A percentile compares a stretch with the other conserved stretches of the same genome.
phyloP scores from a whole-genome alignment of 2,888 invertebrate species.

The Hemistola chrysoprasaria region DNA sequence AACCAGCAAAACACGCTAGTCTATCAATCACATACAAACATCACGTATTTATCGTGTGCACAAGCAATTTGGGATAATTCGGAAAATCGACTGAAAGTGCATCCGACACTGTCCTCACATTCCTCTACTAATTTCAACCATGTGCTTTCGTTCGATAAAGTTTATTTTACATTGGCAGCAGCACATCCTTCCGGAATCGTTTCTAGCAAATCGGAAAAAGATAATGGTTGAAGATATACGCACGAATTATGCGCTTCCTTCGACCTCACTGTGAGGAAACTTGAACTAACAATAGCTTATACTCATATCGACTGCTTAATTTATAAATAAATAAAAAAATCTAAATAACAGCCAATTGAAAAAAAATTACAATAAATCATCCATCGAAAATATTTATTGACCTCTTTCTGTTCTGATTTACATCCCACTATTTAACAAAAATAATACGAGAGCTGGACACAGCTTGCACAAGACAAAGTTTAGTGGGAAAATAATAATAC shows the following conservation, averaged over 20 bases:
- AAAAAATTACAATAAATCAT: too few species aligned
- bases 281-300: conserved; percentile 40
- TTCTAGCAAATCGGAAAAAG: conserved; percentile 72
- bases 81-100: conserved; percentile 48
- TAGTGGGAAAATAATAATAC: too few species aligned
- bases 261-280: conserved; percentile 66
- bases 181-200: conserved; percentile 59
- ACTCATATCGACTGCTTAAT: too few species aligned
- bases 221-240: conserved; percentile 69
- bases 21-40: conserved; percentile 31
- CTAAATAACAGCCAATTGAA: too few species aligned
- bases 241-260: conserved; percentile 70
- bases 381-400: too few species aligned
- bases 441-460: too few species aligned
- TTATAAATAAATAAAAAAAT: too few species aligned
- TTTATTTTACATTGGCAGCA: conserved; percentile 27
- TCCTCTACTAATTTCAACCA: conserved; percentile 15
- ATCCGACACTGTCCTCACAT: conserved; percentile 35
- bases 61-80: conserved; percentile 44
- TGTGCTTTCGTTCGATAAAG: conserved; percentile 19
- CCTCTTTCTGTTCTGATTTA: too few species aligned
- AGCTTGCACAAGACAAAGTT: too few species aligned
- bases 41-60: conserved; percentile 27
- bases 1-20: conserved; percentile 19
- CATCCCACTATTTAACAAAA: too few species aligned